A percentile compares a stretch with the other conserved stretches of the same genome.
Evolutionary conservation across 1,140 invertebrate species (phyloP).

Genomic region (Zaprionus inermis): DNA sequence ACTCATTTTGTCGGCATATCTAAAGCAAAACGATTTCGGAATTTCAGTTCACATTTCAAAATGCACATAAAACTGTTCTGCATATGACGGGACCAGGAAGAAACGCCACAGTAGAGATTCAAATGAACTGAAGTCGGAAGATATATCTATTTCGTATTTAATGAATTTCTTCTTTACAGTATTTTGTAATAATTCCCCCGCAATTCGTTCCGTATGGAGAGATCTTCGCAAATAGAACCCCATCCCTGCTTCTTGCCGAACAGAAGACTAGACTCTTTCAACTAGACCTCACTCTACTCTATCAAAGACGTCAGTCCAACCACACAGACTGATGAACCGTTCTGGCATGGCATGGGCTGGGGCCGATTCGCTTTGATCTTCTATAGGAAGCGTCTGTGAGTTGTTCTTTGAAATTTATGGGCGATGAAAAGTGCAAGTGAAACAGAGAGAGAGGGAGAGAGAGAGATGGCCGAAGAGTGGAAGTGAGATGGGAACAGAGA

Average conservation of each 20-base stretch:
- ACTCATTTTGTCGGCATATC: slow-evolving; percentile 62
- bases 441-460: neutral
- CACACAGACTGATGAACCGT: slow-evolving; percentile 41
- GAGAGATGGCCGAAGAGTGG: neutral
- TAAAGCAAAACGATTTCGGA: slow-evolving; percentile 37
- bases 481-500: slow-evolving; percentile 30
- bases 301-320: slow-evolving; percentile 32
- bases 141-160: neutral
- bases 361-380: slow-evolving; percentile 43
- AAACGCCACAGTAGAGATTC: neutral
- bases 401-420: slow-evolving; percentile 49
- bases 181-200: neutral
- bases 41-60: slow-evolving; percentile 14
- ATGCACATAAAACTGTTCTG: slow-evolving; percentile 47
- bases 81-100: slow-evolving; percentile 31
- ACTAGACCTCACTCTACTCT: slow-evolving; percentile 20
- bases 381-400: slow-evolving; percentile 26
- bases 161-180: neutral
- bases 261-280: neutral
- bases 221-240: neutral
- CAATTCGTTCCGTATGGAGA: neutral
- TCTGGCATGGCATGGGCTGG: slow-evolving; percentile 13
- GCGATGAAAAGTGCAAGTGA: slow-evolving; percentile 54
- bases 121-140: neutral
- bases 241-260: neutral